Conservation (phyloP, 2,113 vertebrate species). For the Leptocoma aspasia region DNA sequence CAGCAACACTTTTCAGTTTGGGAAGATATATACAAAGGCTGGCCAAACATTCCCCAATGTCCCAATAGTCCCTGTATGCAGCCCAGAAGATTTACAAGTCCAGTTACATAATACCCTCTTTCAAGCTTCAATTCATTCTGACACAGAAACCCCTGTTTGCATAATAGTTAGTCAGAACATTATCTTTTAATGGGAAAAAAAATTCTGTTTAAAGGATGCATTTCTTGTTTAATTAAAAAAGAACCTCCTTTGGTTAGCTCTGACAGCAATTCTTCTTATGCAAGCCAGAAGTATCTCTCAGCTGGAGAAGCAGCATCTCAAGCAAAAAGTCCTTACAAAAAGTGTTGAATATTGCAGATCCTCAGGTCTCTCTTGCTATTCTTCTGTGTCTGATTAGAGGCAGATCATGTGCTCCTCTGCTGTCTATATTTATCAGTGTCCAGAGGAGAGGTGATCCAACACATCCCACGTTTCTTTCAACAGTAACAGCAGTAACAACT, state of each 20-base stretch:
- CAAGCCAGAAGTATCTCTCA: background rate
- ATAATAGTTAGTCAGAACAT: background rate
- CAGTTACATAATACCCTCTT: background rate
- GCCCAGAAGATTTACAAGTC: background rate
- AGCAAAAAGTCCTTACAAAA: background rate
- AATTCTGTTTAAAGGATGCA: rapidly evolving
- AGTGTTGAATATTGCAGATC: background rate
- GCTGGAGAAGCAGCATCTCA: background rate
- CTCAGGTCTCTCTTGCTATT: background rate
- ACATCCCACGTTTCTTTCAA: background rate
- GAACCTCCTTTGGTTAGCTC: background rate
- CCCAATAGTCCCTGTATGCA: background rate
- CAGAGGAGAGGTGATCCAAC: background rate
- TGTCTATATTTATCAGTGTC: background rate
- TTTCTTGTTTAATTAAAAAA: background rate
- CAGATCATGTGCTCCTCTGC: background rate
- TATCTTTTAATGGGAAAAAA: background rate
- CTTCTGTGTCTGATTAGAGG: background rate
- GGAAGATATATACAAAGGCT: background rate
- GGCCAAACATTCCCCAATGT: background rate
- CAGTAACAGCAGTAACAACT: too few species aligned
- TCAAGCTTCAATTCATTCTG: background rate
- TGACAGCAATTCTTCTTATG: background rate
- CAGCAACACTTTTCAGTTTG: background rate
- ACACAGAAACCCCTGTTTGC: background rate